phyloP scores from a whole-genome alignment of 2,888 invertebrate genomes.

The Cheilosia impressa region DNA sequence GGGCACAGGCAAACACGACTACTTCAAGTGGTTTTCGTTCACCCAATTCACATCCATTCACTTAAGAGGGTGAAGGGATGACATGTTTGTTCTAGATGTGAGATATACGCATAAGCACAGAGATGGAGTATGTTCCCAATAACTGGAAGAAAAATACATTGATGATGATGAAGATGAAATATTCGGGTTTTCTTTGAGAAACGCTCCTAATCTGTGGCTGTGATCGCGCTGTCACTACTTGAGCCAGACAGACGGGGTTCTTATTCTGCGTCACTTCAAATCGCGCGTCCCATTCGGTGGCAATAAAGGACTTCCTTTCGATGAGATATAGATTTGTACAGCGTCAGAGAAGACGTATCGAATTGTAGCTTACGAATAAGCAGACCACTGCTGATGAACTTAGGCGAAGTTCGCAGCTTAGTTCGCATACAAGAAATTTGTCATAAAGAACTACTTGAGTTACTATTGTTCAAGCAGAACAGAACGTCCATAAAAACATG shows the following conservation, averaged over 20 bases:
- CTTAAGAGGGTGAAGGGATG: constrained; percentile 69
- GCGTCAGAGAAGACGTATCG: too few species aligned
- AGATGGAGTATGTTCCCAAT: constrained; percentile 37
- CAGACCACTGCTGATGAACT: too few species aligned
- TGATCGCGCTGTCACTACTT: constrained; percentile 65
- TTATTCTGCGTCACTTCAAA: constrained; percentile 26
- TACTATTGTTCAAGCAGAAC: too few species aligned
- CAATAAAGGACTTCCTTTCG: constrained; percentile 63
- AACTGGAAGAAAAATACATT: constrained; percentile 6
- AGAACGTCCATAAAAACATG: too few species aligned
- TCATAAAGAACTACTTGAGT: too few species aligned
- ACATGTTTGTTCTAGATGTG: constrained; percentile 71
- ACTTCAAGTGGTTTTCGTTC: constrained; percentile 67
- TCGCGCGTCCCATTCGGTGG: constrained; percentile 11
- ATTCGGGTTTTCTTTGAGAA: constrained; percentile 56
- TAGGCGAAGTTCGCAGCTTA: too few species aligned
- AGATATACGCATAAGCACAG: constrained; percentile 45
- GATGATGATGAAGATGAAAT: constrained; percentile 22
- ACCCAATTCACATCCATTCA: constrained; percentile 64
- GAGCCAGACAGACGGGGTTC: constrained; percentile 46
- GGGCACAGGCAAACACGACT: constrained; percentile 22
- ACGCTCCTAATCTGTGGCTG: constrained; percentile 51
- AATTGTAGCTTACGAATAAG: too few species aligned
- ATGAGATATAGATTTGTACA: neutral
- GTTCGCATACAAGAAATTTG: too few species aligned